These are phyloP conservation scores for Peromyscus attwateri DNA, from an alignment of 2,797 vertebrate species.

Conservation along the genomic window DNA sequence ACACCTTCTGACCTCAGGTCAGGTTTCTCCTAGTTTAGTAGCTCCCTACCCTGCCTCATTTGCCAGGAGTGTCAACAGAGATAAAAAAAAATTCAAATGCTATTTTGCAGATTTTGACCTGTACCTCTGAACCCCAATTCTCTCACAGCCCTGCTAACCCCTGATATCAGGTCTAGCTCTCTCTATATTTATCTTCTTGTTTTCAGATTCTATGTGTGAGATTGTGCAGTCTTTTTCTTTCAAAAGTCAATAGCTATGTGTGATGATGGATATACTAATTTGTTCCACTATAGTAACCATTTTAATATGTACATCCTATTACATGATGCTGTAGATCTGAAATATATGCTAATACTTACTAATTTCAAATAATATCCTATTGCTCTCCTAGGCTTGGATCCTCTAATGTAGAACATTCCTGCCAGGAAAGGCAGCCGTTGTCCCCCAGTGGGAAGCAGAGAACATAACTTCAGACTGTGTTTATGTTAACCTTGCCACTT, in stretches of 20 bases:
- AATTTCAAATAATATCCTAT: not conserved
- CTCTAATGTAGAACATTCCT: not conserved
- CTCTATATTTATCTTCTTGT: not conserved
- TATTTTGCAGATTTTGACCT: not conserved
- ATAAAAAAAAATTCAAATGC: constrained; percentile 3
- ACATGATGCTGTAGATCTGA: not conserved
- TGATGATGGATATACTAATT: not conserved
- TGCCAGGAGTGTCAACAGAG: not conserved
- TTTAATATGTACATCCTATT: not conserved
- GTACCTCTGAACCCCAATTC: not conserved
- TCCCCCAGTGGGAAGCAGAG: not conserved
- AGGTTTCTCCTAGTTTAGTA: not conserved
- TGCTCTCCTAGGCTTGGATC: not conserved
- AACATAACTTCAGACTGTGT: not conserved
- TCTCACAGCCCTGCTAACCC: not conserved
- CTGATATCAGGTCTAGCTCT: not conserved
- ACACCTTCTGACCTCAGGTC: not conserved
- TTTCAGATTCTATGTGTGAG: not conserved
- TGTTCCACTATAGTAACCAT: not conserved
- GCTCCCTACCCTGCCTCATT: not conserved
- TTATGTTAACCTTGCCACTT: not conserved
- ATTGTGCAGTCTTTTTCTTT: not conserved
- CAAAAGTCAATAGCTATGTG: not conserved
- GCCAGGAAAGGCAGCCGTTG: not conserved
- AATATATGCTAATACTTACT: not conserved